Base-by-base conservation (phyloP, 2,113 vertebrate genomes). In the Dasyornis broadbenti region DNA sequence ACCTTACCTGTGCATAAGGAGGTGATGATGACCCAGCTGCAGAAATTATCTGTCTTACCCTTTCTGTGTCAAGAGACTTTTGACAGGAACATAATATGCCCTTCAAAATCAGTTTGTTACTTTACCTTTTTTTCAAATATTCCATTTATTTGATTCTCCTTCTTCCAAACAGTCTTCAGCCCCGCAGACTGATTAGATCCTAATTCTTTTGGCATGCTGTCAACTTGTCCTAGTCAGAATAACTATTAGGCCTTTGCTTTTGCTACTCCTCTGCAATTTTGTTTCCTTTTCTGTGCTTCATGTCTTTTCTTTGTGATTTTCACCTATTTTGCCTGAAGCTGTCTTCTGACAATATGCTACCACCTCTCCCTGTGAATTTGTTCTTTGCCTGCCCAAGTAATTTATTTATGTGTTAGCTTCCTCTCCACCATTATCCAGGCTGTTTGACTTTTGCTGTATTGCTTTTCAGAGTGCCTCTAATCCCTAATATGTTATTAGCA, bases 131-230 rank as follows among this genome's bases (percentile, higher is more conserved):
- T 66, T 76, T 42, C 50, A 92, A 71, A 90, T 75, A 96, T 94
- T 95, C 53, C 71, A 78, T 96, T 98, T 97, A 95, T 97, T 93
- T 95, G 95, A 86, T 95, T 96, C 50, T 92, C 11, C 78, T 73
- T 90, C 42, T 93, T 96, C 91, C 60, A 92, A 92, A 79, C 26
- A 95, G 86, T 94, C 73, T 90, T 92, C 86, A 94, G 75, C 45
- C 52, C 73, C 2, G 6, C 69, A 97, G 94, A 97, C 89, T 97
- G 97, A 98, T 98, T 93, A 98, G 88, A 96, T 91, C 90, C 96
- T 97, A 97, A 98, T 98, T 98, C 82, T 97, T 97, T 91, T 96
- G 97, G 94, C 96, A 96, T 86, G 79, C 93, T 97, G 96, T 97
- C 97, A 97, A 92, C 82, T 61, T 95, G 82, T 97, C 92, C 86